phyloP scores from a whole-genome alignment of 64 coral and sea anemone species.

The Montipora sp. region DNA sequence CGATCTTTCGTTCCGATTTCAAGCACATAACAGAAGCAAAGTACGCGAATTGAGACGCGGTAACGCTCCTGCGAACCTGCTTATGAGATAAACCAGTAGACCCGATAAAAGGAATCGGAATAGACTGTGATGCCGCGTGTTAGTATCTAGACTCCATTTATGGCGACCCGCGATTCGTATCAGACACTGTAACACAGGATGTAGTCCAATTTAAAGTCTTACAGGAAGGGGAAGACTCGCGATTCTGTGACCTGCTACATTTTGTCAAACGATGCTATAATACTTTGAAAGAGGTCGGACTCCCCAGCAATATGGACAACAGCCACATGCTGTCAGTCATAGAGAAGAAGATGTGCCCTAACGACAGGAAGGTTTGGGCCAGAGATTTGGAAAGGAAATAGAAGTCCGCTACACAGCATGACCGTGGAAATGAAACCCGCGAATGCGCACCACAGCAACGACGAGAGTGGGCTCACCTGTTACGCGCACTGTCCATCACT shows the following conservation, averaged over 20 bases:
- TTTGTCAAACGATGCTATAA: conserved; percentile 47
- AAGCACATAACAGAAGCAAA: too few relatives aligned
- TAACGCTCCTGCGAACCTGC: too few relatives aligned
- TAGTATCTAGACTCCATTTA: too few relatives aligned
- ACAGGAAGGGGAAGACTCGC: conserved; percentile 25
- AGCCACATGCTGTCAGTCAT: conserved; percentile 69
- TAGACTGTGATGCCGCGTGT: too few relatives aligned
- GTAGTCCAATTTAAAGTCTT: background rate
- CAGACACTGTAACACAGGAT: conserved; percentile 19
- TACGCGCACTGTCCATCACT: conserved; percentile 25
- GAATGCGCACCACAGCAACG: conserved; percentile 48
- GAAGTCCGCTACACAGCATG: conserved; percentile 52
- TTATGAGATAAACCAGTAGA: too few relatives aligned
- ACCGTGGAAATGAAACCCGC: conserved; percentile 43
- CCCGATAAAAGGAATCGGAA: too few relatives aligned
- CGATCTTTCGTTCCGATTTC: too few relatives aligned
- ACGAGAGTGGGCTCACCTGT: background rate
- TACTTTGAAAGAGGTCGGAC: conserved; percentile 39
- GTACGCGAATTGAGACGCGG: too few relatives aligned
- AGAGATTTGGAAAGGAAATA: conserved; percentile 47
- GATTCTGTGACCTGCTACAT: conserved; percentile 58
- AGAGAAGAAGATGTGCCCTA: conserved; percentile 40
- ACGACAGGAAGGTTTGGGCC: conserved; percentile 57
- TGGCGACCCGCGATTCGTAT: too few relatives aligned
- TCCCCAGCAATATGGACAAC: conserved; percentile 53